These are phyloP conservation scores for Oryzias curvinotus DNA, from an alignment of 2,113 vertebrate species.

Conservation along the genomic window DNA sequence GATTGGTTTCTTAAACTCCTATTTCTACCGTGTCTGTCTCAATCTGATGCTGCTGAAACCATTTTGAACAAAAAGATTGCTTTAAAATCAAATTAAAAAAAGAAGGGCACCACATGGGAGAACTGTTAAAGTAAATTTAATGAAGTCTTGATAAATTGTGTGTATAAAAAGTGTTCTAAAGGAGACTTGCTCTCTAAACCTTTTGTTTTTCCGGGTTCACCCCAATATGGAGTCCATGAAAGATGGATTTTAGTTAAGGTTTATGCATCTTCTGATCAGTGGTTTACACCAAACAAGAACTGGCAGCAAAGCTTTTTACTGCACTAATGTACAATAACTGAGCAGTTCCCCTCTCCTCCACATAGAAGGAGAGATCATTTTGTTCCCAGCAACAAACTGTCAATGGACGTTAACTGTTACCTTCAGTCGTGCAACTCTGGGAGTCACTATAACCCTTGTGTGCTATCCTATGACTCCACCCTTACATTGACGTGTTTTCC, in stretches of 20 bases:
- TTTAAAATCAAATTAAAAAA: conserved; percentile 39
- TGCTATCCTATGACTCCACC: too few species aligned
- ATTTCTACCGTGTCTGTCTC: conserved; percentile 23
- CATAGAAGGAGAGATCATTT: too few species aligned
- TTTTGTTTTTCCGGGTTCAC: conserved; percentile 5
- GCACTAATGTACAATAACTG: too few species aligned
- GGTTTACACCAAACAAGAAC: conserved; percentile 5
- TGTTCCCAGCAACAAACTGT: too few species aligned
- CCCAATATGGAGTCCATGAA: not conserved
- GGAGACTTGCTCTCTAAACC: conserved; percentile 15
- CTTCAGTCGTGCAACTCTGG: not conserved
- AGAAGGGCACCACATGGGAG: not conserved
- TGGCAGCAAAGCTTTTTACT: too few species aligned
- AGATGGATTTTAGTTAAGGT: not conserved
- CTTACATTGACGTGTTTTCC: too few species aligned
- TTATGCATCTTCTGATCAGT: conserved; percentile 7
- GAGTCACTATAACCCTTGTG: too few species aligned
- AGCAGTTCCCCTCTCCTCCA: too few species aligned
- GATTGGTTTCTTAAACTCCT: conserved; percentile 40
- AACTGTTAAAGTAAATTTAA: conserved; percentile 26
- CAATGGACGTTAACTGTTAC: not conserved
- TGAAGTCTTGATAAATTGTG: conserved; percentile 13
- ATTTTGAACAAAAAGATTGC: conserved; percentile 36
- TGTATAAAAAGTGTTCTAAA: conserved; percentile 2
- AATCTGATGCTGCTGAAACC: conserved; percentile 35